Evolutionary conservation across 1,140 invertebrate species (phyloP).

Genomic region (Latrodectus geometricus): DNA sequence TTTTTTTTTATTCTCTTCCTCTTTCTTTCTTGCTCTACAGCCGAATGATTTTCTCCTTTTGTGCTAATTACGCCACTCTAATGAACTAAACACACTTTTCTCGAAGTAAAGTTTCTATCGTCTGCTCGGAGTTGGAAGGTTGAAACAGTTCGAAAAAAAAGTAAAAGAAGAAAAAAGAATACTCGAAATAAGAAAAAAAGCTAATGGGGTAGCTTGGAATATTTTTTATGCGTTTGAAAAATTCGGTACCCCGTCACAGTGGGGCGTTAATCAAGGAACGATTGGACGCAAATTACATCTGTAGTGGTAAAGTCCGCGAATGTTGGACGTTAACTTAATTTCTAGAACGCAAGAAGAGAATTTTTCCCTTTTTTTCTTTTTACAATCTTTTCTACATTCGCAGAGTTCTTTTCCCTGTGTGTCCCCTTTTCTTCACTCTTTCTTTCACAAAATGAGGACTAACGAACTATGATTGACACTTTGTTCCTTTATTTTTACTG

Average conservation of each 20-base stretch:
- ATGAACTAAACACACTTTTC: slow-evolving; percentile 54
- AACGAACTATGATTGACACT: slow-evolving; percentile 61
- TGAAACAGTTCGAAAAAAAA: not conserved
- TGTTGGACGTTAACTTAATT: slow-evolving; percentile 60
- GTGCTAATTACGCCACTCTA: slow-evolving; percentile 55
- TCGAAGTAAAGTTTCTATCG: slow-evolving; percentile 3
- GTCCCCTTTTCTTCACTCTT: not conserved
- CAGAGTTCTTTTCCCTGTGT: not conserved
- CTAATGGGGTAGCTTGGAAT: slow-evolving; percentile 41
- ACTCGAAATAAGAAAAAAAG: slow-evolving; percentile 17
- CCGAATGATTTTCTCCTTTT: slow-evolving; percentile 43
- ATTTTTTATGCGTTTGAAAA: slow-evolving; percentile 51
- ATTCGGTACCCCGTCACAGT: slow-evolving; percentile 35
- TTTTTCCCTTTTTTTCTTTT: not conserved
- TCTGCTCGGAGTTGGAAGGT: slow-evolving; percentile 7
- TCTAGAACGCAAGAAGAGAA: slow-evolving; percentile 38
- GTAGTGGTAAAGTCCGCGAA: not conserved
- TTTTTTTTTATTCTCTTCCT: slow-evolving; percentile 1
- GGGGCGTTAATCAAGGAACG: slow-evolving; percentile 49
- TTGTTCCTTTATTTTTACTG: slow-evolving; percentile 11
- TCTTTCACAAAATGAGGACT: slow-evolving; percentile 52
- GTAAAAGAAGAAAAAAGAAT: not conserved
- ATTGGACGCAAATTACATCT: slow-evolving; percentile 61
- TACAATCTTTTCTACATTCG: not conserved
- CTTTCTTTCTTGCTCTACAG: slow-evolving; percentile 18